Conservation (phyloP, 2,888 invertebrate species). For the Idaea dimidiata region DNA sequence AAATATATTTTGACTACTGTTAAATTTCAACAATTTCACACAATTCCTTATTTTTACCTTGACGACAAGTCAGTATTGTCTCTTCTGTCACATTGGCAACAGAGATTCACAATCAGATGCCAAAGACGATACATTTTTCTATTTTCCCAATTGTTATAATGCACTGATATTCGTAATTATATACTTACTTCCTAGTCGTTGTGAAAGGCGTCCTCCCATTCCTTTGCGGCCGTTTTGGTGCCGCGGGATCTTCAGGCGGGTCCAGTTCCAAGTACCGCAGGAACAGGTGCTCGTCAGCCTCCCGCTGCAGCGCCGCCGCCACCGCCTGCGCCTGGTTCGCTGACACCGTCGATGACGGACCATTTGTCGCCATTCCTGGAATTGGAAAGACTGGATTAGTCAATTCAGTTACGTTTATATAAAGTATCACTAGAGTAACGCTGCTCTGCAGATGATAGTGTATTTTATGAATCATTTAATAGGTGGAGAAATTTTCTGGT, state of each 20-base stretch:
- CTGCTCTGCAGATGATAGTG: no score
- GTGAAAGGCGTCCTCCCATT: slow-evolving; percentile 92
- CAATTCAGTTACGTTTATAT: no score
- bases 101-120: no score
- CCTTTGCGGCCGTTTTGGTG: slow-evolving; percentile 76
- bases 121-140: no score
- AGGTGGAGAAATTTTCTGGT: no score
- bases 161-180: neutral
- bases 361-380: slow-evolving; percentile 65
- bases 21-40: no score
- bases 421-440: no score
- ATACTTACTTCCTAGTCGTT: slow-evolving; percentile 83
- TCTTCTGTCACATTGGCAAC: no score
- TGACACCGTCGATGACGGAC: slow-evolving; percentile 59
- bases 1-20: no score
- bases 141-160: neutral
- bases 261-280: slow-evolving; percentile 90
- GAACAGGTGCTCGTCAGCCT: slow-evolving; percentile 88
- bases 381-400: slow-evolving; percentile 9
- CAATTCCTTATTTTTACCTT: no score
- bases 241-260: slow-evolving; percentile 85
- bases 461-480: no score
- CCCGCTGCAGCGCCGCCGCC: slow-evolving; percentile 81
- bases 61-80: no score
- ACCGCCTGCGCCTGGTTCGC: slow-evolving; percentile 73